Conservation (phyloP, 2,797 vertebrate genomes). For the Phataginus tetradactyla region DNA sequence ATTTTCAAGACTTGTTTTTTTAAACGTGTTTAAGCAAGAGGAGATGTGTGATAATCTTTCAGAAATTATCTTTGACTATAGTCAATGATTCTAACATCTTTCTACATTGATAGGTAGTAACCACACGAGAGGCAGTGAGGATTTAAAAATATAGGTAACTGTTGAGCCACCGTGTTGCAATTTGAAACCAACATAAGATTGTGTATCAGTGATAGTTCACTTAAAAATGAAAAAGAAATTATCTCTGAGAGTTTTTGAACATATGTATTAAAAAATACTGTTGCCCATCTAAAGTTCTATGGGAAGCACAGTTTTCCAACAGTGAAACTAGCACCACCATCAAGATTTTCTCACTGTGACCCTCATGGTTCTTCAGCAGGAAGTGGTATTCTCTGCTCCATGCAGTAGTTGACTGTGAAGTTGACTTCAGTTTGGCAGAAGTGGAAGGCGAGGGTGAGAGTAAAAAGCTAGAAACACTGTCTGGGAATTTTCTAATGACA, state of each 20-base stretch:
- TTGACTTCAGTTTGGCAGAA: background rate
- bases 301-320: background rate
- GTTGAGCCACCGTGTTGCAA: too few relatives aligned
- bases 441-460: background rate
- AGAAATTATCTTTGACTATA: background rate
- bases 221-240: background rate
- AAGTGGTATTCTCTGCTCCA: background rate
- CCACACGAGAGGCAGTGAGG: too few relatives aligned
- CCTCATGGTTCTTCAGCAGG: background rate
- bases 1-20: background rate
- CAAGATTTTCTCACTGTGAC: background rate
- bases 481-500: background rate
- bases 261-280: background rate
- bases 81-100: too few relatives aligned
- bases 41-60: background rate
- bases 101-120: too few relatives aligned
- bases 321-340: background rate
- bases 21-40: background rate
- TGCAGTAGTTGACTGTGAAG: background rate
- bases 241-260: background rate
- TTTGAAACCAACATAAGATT: too few relatives aligned
- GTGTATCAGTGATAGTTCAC: too few relatives aligned
- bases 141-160: too few relatives aligned
- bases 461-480: background rate
- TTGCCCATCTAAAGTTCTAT: background rate